A percentile compares a stretch with the other conserved stretches of the same genome.
Evolutionary conservation across 2,797 vertebrate species (phyloP).

Genomic region (Pangasius larnaudii): DNA sequence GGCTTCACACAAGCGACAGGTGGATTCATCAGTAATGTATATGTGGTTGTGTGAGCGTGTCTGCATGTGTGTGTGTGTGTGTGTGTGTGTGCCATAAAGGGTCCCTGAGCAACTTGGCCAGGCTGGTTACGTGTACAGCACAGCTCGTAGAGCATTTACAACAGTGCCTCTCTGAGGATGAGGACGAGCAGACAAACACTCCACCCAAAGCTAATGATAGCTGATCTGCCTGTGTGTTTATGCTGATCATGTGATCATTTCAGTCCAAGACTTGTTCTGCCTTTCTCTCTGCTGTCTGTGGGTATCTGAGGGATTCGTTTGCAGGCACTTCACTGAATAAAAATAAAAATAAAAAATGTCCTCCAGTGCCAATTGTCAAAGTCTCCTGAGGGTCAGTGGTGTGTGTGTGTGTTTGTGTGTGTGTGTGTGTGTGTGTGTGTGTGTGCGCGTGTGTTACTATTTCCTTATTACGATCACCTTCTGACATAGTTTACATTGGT

Average conservation of each 20-base stretch:
- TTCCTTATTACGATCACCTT: conserved; percentile 22
- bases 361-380: conserved; percentile 54
- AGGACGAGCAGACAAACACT: conserved; percentile 3
- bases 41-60: conserved; percentile 42
- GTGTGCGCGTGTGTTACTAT: background rate
- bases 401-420: conserved; percentile 44
- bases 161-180: conserved; percentile 35
- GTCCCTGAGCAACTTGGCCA: conserved; percentile 53
- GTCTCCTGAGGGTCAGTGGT: conserved; percentile 67
- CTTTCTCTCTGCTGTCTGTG: conserved; percentile 33
- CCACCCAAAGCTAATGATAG: background rate
- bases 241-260: background rate
- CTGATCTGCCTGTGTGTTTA: conserved; percentile 1
- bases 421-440: conserved; percentile 40
- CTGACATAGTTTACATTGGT: conserved; percentile 25
- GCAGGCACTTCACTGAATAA: conserved; percentile 59
- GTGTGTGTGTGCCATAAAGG: conserved; percentile 65
- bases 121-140: conserved; percentile 45
- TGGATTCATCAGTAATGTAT: conserved; percentile 40
- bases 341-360: conserved; percentile 40
- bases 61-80: conserved; percentile 57
- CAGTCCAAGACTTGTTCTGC: conserved; percentile 14
- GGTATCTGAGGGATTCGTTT: conserved; percentile 57
- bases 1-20: conserved; percentile 42
- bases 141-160: conserved; percentile 27